Conservation (phyloP, 2,113 vertebrate genomes). For the Tiliqua scincoides region DNA sequence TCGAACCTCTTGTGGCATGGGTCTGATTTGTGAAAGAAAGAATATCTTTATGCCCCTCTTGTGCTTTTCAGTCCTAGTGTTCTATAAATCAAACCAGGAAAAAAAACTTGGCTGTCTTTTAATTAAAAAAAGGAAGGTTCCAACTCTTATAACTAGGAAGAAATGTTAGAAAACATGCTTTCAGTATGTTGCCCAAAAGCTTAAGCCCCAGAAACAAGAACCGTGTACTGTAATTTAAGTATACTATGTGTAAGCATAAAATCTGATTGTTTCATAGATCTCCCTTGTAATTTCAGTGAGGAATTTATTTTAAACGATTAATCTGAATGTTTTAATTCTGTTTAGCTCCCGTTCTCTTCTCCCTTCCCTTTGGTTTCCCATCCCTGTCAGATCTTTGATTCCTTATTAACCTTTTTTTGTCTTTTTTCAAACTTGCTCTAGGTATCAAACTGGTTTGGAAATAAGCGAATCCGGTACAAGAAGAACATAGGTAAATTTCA, state of each 20-base stretch:
- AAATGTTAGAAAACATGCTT: background rate
- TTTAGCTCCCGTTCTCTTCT: conserved; percentile 16
- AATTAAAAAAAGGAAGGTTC: background rate
- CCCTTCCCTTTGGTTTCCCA: background rate
- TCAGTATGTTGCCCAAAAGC: background rate
- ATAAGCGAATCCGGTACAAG: conserved; percentile 99
- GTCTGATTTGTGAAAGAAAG: background rate
- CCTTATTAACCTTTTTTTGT: conserved; percentile 5
- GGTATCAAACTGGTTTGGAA: conserved; percentile 99
- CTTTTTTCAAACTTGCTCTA: conserved; percentile 73
- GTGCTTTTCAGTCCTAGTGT: background rate
- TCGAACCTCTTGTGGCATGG: background rate
- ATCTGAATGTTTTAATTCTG: background rate
- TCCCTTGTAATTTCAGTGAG: background rate
- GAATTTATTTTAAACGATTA: background rate
- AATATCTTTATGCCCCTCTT: background rate
- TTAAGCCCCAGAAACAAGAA: background rate
- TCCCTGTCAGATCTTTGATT: background rate
- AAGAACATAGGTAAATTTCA: conserved; percentile 99
- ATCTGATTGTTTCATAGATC: background rate
- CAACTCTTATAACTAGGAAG: background rate
- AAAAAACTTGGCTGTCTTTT: background rate
- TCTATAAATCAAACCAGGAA: background rate
- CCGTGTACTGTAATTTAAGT: background rate
- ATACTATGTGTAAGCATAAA: background rate